Evolutionary conservation across 2,888 invertebrate genomes (phyloP).

Genomic region (Scelioninae gen. 1): DNA sequence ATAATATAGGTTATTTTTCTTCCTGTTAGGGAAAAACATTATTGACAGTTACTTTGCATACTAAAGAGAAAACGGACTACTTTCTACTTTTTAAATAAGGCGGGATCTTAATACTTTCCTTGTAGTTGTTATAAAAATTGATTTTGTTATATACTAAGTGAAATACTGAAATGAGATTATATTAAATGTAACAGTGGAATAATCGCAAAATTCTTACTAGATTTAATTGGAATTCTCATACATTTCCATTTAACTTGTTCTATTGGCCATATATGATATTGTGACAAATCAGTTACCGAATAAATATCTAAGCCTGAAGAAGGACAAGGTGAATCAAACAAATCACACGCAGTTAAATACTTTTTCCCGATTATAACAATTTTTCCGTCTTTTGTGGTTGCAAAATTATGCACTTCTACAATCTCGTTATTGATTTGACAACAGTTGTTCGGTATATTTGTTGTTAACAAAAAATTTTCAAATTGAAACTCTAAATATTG

Average conservation of each 20-base stretch:
- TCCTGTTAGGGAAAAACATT: too few species aligned
- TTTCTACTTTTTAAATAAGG: too few species aligned
- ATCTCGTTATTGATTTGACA: slow-evolving; percentile 13
- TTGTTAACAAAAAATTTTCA: slow-evolving; percentile 13
- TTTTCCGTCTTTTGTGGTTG: neutral
- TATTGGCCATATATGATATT: neutral
- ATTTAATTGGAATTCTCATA: slow-evolving; percentile 7
- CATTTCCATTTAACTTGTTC: slow-evolving; percentile 12
- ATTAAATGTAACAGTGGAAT: slow-evolving; percentile 15
- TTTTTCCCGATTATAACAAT: slow-evolving; percentile 9
- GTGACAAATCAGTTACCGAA: neutral
- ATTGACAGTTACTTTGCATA: too few species aligned
- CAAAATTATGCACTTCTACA: slow-evolving; percentile 12
- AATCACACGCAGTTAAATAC: neutral
- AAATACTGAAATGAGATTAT: neutral
- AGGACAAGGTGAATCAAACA: neutral
- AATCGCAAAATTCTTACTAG: neutral
- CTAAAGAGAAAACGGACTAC: too few species aligned
- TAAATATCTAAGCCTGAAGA: slow-evolving; percentile 9
- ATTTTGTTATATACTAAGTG: too few species aligned
- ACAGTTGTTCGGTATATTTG: neutral
- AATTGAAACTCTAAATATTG: slow-evolving; percentile 12
- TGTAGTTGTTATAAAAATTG: too few species aligned
- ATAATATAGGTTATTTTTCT: too few species aligned
- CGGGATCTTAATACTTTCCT: too few species aligned